Conservation (phyloP, 2,797 vertebrate species). For the Corythornis leucogaster region DNA sequence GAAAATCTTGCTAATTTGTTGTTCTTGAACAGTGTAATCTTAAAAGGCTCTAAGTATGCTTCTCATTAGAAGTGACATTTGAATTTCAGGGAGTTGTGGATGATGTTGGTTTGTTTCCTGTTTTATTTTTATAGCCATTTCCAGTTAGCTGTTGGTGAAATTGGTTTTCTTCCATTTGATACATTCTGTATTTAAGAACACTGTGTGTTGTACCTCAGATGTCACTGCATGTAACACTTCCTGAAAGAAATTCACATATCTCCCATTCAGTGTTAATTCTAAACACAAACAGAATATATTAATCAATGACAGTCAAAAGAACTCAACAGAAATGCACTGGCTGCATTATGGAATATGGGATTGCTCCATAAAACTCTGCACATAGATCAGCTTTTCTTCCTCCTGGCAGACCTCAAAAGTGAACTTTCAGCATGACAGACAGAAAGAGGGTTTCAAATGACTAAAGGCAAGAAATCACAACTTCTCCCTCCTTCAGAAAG, state of each 20-base stretch:
- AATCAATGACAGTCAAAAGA: not conserved
- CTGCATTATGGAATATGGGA: not conserved
- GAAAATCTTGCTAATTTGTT: not conserved
- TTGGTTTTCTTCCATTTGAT: not conserved
- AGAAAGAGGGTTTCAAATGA: not conserved
- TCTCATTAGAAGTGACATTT: conserved; percentile 10
- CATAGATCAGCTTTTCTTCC: not conserved
- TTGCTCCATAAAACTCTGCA: not conserved
- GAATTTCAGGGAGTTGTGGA: not conserved
- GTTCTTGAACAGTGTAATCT: not conserved
- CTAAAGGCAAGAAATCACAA: conserved; percentile 7
- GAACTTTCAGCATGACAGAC: not conserved
- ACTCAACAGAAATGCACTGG: not conserved
- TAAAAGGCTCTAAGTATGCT: not conserved
- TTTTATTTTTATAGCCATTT: not conserved
- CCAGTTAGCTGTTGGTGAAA: not conserved
- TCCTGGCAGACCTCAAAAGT: not conserved
- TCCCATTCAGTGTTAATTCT: not conserved
- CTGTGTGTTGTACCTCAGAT: not conserved
- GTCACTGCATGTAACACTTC: not conserved
- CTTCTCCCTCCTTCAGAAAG: not conserved
- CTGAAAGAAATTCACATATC: not conserved
- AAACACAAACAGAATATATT: not conserved
- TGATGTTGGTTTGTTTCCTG: not conserved
- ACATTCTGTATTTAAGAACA: not conserved